Conservation (phyloP, 2,888 invertebrate species). For the Parasteatoda lunata region DNA sequence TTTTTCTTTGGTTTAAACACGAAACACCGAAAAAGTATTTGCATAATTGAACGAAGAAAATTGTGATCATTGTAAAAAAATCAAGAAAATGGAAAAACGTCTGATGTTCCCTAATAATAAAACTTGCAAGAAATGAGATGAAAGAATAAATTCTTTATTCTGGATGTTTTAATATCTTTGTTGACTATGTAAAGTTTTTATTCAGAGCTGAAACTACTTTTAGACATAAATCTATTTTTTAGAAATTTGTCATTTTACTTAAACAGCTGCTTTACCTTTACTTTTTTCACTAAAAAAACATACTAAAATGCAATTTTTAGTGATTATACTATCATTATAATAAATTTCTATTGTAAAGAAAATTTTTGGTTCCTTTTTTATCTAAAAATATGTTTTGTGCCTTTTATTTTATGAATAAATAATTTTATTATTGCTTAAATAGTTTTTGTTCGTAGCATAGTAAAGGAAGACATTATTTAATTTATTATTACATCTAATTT, state of each 20-base stretch:
- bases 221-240: conserved; percentile 1
- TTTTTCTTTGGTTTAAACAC: conserved; percentile 20
- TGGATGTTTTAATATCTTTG: conserved; percentile 39
- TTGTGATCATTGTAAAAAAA: conserved; percentile 43
- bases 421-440: too few relatives aligned
- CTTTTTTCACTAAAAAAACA: conserved; percentile 10
- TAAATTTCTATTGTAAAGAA: too few relatives aligned
- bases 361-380: too few relatives aligned
- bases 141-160: conserved; percentile 20
- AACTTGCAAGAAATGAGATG: conserved; percentile 18
- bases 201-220: too few relatives aligned
- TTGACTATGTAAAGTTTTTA: conserved; percentile 11
- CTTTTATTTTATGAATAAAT: too few relatives aligned
- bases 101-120: conserved; percentile 27
- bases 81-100: conserved; percentile 12
- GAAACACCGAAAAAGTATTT: conserved; percentile 50
- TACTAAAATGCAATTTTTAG: too few relatives aligned
- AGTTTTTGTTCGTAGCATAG: too few relatives aligned
- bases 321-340: too few relatives aligned
- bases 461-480: too few relatives aligned
- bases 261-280: conserved; percentile 40
- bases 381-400: too few relatives aligned
- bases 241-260: conserved; percentile 14
- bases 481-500: too few relatives aligned
- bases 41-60: conserved; percentile 58